phyloP scores from a whole-genome alignment of 2,888 invertebrate species.

The Dolichopus griseipennis region DNA sequence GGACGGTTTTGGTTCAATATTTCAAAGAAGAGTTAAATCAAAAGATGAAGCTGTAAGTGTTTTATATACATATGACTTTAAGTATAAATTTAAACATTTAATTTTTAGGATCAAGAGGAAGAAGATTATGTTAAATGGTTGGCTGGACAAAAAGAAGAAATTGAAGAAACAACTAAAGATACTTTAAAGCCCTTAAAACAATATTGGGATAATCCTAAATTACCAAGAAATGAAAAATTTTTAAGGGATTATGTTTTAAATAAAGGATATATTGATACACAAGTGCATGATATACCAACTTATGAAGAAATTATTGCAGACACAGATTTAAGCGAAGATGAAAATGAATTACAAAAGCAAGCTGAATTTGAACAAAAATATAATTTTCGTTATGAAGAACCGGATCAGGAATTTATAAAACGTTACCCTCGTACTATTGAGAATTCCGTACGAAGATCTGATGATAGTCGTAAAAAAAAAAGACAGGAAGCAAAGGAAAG shows the following conservation, averaged over 20 bases:
- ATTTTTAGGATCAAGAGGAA: slow-evolving; percentile 43
- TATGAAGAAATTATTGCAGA: slow-evolving; percentile 59
- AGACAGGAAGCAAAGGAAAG: slow-evolving; percentile 64
- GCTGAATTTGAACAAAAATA: slow-evolving; percentile 90
- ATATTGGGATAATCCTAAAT: slow-evolving; percentile 73
- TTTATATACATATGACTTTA: background rate
- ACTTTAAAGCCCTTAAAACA: slow-evolving; percentile 68
- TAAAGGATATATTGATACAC: slow-evolving; percentile 54
- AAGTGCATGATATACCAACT: slow-evolving; percentile 48
- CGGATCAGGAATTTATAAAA: slow-evolving; percentile 85
- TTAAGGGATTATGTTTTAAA: slow-evolving; percentile 87
- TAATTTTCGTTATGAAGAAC: slow-evolving; percentile 95
- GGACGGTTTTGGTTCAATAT: slow-evolving; percentile 49
- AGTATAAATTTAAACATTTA: background rate
- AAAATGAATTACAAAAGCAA: slow-evolving; percentile 67
- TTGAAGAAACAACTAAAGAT: slow-evolving; percentile 51
- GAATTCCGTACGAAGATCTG: slow-evolving; percentile 69
- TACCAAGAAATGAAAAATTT: slow-evolving; percentile 80
- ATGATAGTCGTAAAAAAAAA: slow-evolving; percentile 69
- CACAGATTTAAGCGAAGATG: slow-evolving; percentile 64
- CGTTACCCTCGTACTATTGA: slow-evolving; percentile 85
- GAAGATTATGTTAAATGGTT: slow-evolving; percentile 70
- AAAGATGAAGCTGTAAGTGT: slow-evolving; percentile 38
- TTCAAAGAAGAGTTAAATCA: slow-evolving; percentile 49
- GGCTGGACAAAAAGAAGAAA: slow-evolving; percentile 59